phyloP scores from a whole-genome alignment of 2,797 vertebrate genomes.

The Astyanax mexicanus region DNA sequence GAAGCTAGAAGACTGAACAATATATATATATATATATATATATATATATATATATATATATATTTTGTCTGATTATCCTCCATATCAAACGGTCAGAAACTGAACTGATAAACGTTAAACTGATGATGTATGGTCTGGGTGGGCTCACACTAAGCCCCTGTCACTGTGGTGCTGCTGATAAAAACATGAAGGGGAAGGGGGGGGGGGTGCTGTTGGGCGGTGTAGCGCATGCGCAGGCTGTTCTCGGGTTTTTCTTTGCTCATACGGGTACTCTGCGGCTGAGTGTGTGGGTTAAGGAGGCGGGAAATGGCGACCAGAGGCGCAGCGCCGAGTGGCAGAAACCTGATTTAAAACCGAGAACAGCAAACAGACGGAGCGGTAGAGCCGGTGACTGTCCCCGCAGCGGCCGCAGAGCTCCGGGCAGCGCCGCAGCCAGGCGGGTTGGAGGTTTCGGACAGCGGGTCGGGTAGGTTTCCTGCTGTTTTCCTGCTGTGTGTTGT shows the following conservation, averaged over 20 bases:
- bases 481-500: not conserved
- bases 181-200: constrained; percentile 42
- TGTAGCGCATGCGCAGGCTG: constrained; percentile 55
- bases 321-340: constrained; percentile 68
- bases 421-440: constrained; percentile 36
- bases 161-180: not conserved
- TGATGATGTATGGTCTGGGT: no score
- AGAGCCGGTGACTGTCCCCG: constrained; percentile 15
- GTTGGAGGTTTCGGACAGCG: constrained; percentile 19
- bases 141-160: not conserved
- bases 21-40: no score
- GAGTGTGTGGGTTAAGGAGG: constrained; percentile 79
- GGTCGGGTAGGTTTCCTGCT: constrained; percentile 50
- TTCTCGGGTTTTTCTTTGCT: constrained; percentile 37
- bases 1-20: no score
- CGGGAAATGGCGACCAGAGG: constrained; percentile 89
- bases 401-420: constrained; percentile 18
- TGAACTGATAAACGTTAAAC: no score
- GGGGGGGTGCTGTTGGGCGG: constrained; percentile 21
- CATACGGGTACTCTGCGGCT: constrained; percentile 80
- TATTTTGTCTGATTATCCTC: no score
- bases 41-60: no score
- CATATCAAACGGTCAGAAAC: no score
- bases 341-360: constrained; percentile 51
- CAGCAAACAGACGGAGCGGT: constrained; percentile 36